These are phyloP conservation scores for Leucania comma DNA, from an alignment of 2,888 invertebrate genomes.

Conservation along the genomic window DNA sequence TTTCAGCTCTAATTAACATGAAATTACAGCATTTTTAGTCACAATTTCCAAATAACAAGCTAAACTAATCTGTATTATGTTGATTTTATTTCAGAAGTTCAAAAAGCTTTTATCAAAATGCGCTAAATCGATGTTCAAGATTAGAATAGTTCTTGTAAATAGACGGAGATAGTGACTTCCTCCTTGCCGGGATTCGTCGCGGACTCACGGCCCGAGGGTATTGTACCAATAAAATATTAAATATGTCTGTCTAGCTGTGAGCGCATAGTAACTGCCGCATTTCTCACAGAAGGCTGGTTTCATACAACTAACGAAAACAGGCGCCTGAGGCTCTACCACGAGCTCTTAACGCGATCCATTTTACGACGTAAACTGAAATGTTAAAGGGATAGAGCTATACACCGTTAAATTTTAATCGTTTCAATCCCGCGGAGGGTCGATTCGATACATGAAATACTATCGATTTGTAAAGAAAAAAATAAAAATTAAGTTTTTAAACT, in stretches of 20 bases:
- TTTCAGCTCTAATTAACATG: constrained; percentile 20
- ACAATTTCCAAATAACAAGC: not conserved
- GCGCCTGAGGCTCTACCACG: too few relatives aligned
- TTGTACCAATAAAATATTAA: constrained; percentile 68
- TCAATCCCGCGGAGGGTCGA: too few relatives aligned
- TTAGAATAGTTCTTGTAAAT: constrained; percentile 38
- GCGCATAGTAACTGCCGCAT: constrained; percentile 7
- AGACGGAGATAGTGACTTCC: constrained; percentile 50
- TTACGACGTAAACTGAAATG: too few relatives aligned
- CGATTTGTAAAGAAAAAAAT: too few relatives aligned
- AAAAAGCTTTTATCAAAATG: constrained; percentile 8
- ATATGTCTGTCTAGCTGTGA: constrained; percentile 65
- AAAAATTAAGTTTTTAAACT: too few relatives aligned
- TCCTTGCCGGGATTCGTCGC: constrained; percentile 39
- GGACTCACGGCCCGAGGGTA: constrained; percentile 58
- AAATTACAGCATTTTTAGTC: not conserved
- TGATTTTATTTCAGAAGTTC: not conserved
- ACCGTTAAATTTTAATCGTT: too few relatives aligned
- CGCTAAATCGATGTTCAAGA: constrained; percentile 24
- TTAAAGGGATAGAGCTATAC: too few relatives aligned
- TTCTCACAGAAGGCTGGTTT: constrained; percentile 10
- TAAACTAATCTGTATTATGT: not conserved
- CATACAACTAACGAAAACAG: not conserved
- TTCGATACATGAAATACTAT: too few relatives aligned
- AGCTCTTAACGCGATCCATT: too few relatives aligned